These are phyloP conservation scores for Conopomorpha cramerella DNA, from an alignment of 1,140 invertebrate genomes.

Conservation along the genomic window DNA sequence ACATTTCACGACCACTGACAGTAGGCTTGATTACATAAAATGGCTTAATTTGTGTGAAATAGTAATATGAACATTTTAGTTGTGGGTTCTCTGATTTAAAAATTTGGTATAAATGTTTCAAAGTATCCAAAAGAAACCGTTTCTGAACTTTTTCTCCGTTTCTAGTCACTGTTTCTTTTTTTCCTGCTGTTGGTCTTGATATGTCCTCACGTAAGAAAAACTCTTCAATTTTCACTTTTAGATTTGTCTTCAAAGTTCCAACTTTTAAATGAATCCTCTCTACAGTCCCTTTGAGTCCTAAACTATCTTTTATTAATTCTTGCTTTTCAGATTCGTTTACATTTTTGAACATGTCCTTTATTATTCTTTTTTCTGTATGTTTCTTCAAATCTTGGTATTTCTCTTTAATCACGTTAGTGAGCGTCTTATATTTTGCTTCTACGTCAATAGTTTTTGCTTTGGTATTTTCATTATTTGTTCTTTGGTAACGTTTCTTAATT, in stretches of 20 bases:
- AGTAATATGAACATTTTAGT: conserved; percentile 4
- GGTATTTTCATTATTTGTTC: background rate
- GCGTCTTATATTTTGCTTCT: conserved; percentile 1
- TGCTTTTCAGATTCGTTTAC: conserved; percentile 1
- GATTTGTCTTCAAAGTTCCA: background rate
- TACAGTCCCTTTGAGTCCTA: conserved; percentile 1
- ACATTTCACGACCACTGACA: conserved; percentile 2
- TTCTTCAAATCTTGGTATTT: conserved; percentile 1
- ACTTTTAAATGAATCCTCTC: no score
- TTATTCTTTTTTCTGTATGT: conserved; percentile 1
- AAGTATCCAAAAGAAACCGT: conserved; percentile 1
- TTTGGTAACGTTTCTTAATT: conserved; percentile 2
- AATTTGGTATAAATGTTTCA: conserved; percentile 1
- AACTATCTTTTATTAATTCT: conserved; percentile 1
- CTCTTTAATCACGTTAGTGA: conserved; percentile 1
- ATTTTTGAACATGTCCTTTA: conserved; percentile 1
- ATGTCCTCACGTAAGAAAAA: conserved; percentile 2
- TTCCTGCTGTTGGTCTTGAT: conserved; percentile 3
- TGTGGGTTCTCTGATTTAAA: conserved; percentile 1
- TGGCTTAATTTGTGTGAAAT: conserved; percentile 6
- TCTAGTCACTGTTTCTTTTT: no score
- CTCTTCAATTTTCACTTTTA: conserved; percentile 2
- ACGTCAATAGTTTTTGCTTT: background rate
- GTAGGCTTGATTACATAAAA: conserved; percentile 2
- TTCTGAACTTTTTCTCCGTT: conserved; percentile 2